Conservation (phyloP, 2,888 invertebrate genomes). For the Nasonovia ribisnigri region DNA sequence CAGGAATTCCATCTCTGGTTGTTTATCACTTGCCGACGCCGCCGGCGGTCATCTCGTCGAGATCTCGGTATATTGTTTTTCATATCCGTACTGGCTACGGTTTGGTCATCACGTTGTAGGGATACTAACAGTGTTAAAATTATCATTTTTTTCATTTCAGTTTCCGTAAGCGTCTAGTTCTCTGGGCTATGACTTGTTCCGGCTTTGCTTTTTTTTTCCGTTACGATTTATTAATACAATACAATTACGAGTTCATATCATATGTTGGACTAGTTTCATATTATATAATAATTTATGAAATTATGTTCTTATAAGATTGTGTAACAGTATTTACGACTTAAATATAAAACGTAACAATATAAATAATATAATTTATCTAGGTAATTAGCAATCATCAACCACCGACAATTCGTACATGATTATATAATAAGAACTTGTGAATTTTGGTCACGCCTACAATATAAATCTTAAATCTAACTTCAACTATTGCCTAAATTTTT, state of each 20-base stretch:
- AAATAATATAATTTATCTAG: not conserved
- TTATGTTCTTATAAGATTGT: not conserved
- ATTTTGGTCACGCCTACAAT: not conserved
- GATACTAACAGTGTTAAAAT: not conserved
- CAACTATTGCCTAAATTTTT: not conserved
- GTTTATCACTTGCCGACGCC: not conserved
- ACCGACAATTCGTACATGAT: not conserved
- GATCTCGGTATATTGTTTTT: not conserved
- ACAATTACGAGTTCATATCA: not conserved
- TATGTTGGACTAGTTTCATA: not conserved
- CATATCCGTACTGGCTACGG: not conserved
- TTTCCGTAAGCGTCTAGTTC: not conserved
- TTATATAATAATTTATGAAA: not conserved
- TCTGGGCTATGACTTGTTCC: not conserved
- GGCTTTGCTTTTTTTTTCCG: not conserved
- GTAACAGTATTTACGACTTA: not conserved
- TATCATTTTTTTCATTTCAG: not conserved
- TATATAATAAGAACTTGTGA: not conserved
- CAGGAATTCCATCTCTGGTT: slow-evolving; percentile 3
- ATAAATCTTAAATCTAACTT: not conserved
- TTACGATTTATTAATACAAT: not conserved
- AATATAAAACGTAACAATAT: too few relatives aligned
- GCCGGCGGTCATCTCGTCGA: not conserved
- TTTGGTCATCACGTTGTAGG: not conserved
- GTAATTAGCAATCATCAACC: not conserved